Base-by-base conservation (phyloP, 2,888 invertebrate genomes). In the Onchidella celtica region DNA sequence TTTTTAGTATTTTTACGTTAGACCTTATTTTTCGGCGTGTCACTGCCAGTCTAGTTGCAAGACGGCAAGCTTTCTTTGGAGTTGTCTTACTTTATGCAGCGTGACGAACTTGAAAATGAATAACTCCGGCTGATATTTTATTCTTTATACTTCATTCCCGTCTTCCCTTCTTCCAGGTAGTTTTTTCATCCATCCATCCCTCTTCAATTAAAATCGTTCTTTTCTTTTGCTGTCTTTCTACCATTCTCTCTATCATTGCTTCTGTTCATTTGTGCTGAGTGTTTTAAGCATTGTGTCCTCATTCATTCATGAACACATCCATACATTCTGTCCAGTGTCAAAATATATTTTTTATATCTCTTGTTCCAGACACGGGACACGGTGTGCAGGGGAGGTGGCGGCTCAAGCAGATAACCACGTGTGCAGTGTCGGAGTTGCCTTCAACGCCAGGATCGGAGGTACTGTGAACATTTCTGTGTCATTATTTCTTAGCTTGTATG, bases 361-460 rank as follows among this genome's bases (percentile, higher is more conserved):
- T 65, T n/a, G 55, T 40, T 82, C 1, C 84, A 94, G 94, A 84
- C 95, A 95, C 87, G 95, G 95, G 4, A 99, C 99, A 4, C 95
- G 99, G 79, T 99, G 99, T 93, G 98, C 99, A 1, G 98, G 99
- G 0, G 99, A 99, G 94, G 99, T 99, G 11, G 99, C 99, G 0
- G 99, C 99, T 2, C 96, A 97, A 38, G 98, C 97, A 76, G 98
- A 99, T 94, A 99, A 99, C 83, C 83, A 97, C 38, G 95, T 98
- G 55, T 99, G 99, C 93, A 97, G 98, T 65, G 97, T 99, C 9
- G 99, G 99, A 29, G 97, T 99, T 63, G 99, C 99, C 0, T 98
- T 96, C 92, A 97, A 97, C 75, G 98, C 99, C 70, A 96, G 96
- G 90, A 98, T 99, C 88, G 98, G 98, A 93, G 97, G 90, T 90